phyloP scores from a whole-genome alignment of 2,888 invertebrate species.

The Troides aeacus region DNA sequence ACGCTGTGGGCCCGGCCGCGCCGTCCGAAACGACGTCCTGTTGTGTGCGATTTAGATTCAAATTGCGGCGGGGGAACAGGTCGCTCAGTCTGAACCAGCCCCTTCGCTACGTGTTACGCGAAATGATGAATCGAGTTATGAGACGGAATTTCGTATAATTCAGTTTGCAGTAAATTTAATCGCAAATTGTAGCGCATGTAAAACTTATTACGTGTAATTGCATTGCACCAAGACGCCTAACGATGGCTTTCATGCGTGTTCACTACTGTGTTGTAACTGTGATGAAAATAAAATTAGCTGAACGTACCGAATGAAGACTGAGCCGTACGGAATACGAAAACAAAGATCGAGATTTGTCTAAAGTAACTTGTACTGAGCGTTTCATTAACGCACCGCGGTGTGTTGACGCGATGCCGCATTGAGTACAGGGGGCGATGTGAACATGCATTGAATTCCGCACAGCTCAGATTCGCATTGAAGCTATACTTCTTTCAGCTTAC shows the following conservation, averaged over 20 bases:
- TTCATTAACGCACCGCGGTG: not conserved
- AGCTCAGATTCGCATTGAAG: slow-evolving; percentile 15
- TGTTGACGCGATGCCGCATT: not conserved
- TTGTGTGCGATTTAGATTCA: slow-evolving; percentile 29
- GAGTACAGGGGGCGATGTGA: slow-evolving; percentile 7
- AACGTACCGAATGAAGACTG: no score
- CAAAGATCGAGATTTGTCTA: not conserved
- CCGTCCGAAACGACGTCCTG: slow-evolving; percentile 35
- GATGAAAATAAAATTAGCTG: no score
- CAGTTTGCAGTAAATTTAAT: slow-evolving; percentile 8
- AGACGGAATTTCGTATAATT: slow-evolving; percentile 24
- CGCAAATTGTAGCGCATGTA: slow-evolving; percentile 3
- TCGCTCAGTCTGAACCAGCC: slow-evolving; percentile 12
- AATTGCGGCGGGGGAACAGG: slow-evolving; percentile 40
- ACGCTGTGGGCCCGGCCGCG: slow-evolving; percentile 46
- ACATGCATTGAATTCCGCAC: slow-evolving; percentile 21
- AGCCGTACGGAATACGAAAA: no score
- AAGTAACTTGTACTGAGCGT: not conserved
- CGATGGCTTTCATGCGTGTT: no score
- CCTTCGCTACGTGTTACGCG: slow-evolving; percentile 26
- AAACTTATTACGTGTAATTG: no score
- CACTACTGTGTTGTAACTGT: no score
- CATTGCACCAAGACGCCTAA: no score
- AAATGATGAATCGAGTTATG: slow-evolving; percentile 26
- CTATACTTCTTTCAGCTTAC: slow-evolving; percentile 21